Percentiles rank a stretch among this genome's conserved stretches.
These are phyloP conservation scores for Eupelmus urozonus DNA, from an alignment of 2,888 invertebrate species.

Conservation along the genomic window DNA sequence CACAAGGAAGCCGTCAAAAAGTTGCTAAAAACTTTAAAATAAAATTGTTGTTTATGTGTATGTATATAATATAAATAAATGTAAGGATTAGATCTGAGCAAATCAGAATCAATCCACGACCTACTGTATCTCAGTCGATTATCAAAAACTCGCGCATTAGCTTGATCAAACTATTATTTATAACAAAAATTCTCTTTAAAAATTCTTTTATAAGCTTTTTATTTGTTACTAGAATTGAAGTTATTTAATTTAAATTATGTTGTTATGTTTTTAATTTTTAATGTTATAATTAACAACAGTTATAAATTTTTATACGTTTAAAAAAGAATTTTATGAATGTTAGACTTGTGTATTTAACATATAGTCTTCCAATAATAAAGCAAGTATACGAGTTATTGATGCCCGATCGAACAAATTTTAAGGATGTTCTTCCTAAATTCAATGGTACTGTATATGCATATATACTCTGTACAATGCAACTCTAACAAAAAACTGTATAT, in stretches of 20 bases:
- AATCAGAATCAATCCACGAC: slow-evolving; percentile 10
- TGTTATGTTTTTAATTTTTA: no score
- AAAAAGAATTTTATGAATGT: no score
- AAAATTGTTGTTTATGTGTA: slow-evolving; percentile 48
- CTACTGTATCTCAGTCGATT: slow-evolving; percentile 4
- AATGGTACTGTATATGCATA: slow-evolving; percentile 16
- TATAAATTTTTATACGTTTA: no score
- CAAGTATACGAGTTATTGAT: slow-evolving; percentile 18
- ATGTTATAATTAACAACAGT: no score
- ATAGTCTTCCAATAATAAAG: slow-evolving; percentile 44
- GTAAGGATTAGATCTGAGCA: slow-evolving; percentile 7
- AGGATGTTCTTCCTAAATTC: slow-evolving; percentile 24
- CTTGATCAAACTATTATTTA: slow-evolving; percentile 17
- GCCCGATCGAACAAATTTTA: slow-evolving; percentile 5
- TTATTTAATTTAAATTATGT: no score
- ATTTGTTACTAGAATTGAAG: no score
- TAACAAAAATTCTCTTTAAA: no score
- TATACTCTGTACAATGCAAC: slow-evolving; percentile 23
- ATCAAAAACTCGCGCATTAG: slow-evolving; percentile 26
- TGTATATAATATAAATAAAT: slow-evolving; percentile 52
- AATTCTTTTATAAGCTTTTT: no score
- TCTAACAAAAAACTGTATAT: no score
- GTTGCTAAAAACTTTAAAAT: slow-evolving; percentile 8
- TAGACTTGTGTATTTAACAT: slow-evolving; percentile 26
- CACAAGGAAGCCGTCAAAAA: background rate